phyloP scores from a whole-genome alignment of 2,888 invertebrate genomes.

The Nowickia ferox region DNA sequence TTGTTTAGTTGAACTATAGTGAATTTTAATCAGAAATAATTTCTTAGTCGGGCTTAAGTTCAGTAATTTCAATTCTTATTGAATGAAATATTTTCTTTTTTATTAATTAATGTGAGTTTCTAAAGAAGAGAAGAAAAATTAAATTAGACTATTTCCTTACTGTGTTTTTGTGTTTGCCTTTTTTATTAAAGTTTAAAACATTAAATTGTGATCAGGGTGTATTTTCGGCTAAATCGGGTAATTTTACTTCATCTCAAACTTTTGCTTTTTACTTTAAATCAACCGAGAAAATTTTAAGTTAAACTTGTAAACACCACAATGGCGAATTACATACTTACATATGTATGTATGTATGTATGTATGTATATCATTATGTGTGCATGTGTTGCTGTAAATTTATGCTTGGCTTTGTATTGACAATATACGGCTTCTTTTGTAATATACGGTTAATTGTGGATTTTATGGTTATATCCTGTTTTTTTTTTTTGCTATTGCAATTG shows the following conservation, averaged over 20 bases:
- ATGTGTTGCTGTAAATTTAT: not conserved
- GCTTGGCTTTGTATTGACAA: constrained; percentile 22
- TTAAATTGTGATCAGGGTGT: too few relatives aligned
- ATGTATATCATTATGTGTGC: not conserved
- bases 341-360: not conserved
- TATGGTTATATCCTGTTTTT: constrained; percentile 6
- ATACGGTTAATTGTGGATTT: constrained; percentile 72
- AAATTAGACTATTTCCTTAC: too few relatives aligned
- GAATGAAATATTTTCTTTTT: too few relatives aligned
- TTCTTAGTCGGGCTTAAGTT: too few relatives aligned
- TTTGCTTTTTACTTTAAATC: constrained; percentile 15
- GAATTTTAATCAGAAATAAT: too few relatives aligned
- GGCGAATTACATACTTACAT: constrained; percentile 18
- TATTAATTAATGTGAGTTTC: too few relatives aligned
- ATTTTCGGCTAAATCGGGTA: too few relatives aligned
- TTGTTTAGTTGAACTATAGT: too few relatives aligned
- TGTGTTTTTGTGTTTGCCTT: too few relatives aligned
- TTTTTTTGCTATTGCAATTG: not conserved
- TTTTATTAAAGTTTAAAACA: too few relatives aligned
- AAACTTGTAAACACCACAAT: constrained; percentile 46
- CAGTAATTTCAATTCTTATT: too few relatives aligned
- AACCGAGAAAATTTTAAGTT: constrained; percentile 11
- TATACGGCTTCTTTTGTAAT: constrained; percentile 62
- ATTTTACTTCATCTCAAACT: not conserved
- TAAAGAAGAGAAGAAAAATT: too few relatives aligned